Conservation (phyloP, 2,113 vertebrate species). For the Aphyosemion australe region DNA sequence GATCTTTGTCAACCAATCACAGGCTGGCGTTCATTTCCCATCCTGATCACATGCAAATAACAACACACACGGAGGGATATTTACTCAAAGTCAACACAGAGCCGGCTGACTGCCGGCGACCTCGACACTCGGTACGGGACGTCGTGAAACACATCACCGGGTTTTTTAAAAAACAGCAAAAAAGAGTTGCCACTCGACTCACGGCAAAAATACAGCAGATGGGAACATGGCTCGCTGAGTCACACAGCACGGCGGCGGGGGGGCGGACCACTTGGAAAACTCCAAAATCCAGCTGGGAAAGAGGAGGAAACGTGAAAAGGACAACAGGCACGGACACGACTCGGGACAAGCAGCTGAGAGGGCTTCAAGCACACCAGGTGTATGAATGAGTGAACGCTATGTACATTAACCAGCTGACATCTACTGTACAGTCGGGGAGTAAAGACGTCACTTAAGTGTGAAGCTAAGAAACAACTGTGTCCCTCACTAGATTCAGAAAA, state of each 20-base stretch:
- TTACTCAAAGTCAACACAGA: conserved; percentile 52
- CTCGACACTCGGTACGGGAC: conserved; percentile 39
- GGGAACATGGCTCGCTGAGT: conserved; percentile 13
- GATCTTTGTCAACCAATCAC: background rate
- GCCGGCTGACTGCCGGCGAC: conserved; percentile 47
- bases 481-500: conserved; percentile 7
- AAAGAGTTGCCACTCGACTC: conserved; percentile 50
- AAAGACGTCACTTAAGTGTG: conserved; percentile 36
- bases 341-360: conserved; percentile 44
- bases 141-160: conserved; percentile 50
- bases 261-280: conserved; percentile 29
- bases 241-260: conserved; percentile 44
- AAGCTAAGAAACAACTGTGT: conserved; percentile 33
- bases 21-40: conserved; percentile 49
- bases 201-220: conserved; percentile 67
- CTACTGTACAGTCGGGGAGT: conserved; percentile 39
- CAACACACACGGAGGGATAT: conserved; percentile 57
- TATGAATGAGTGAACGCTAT: conserved; percentile 25
- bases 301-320: conserved; percentile 43
- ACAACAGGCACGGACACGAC: conserved; percentile 39
- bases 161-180: conserved; percentile 33
- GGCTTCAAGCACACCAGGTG: conserved; percentile 32
- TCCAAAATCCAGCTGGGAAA: conserved; percentile 28
- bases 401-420: conserved; percentile 52
- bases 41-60: conserved; percentile 66